Percentiles rank a stretch among this genome's conserved stretches.
These are phyloP conservation scores for Heliornis fulica DNA, from an alignment of 2,113 vertebrate genomes.

Conservation along the genomic window DNA sequence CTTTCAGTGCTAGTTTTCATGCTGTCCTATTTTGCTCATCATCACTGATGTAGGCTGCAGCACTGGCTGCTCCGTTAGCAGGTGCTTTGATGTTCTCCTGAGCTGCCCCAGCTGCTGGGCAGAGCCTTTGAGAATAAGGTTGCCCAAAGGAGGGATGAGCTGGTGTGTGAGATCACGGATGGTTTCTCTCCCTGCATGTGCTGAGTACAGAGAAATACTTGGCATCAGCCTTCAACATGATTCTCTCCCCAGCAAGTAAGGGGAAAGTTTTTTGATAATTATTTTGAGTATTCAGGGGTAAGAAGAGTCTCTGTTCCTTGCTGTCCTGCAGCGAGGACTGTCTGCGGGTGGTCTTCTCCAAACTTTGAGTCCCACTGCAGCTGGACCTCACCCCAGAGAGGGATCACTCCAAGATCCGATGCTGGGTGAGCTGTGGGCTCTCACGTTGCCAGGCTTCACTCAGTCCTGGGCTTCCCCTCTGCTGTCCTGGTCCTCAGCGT, in stretches of 20 bases:
- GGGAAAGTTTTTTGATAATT: background rate
- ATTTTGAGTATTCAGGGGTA: background rate
- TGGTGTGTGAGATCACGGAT: background rate
- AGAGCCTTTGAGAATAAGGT: background rate
- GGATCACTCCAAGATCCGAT: background rate
- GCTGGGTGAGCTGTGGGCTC: background rate
- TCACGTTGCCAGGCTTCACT: background rate
- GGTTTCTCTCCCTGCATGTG: accelerated
- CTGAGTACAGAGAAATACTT: background rate
- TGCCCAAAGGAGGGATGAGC: background rate
- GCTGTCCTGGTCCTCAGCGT: background rate
- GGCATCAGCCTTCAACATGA: background rate
- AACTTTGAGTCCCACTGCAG: background rate
- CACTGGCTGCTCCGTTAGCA: background rate
- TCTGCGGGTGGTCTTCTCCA: background rate
- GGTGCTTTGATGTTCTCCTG: background rate
- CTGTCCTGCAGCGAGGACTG: background rate
- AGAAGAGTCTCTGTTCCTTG: background rate
- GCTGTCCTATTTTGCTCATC: background rate
- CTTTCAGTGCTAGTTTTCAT: background rate
- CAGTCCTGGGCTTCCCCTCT: background rate
- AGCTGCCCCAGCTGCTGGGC: background rate
- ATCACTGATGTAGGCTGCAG: background rate
- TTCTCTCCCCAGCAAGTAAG: background rate
- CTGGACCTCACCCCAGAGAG: background rate